Evolutionary conservation across 2,113 vertebrate species (phyloP).

Genomic region (Colinus virginianus): DNA sequence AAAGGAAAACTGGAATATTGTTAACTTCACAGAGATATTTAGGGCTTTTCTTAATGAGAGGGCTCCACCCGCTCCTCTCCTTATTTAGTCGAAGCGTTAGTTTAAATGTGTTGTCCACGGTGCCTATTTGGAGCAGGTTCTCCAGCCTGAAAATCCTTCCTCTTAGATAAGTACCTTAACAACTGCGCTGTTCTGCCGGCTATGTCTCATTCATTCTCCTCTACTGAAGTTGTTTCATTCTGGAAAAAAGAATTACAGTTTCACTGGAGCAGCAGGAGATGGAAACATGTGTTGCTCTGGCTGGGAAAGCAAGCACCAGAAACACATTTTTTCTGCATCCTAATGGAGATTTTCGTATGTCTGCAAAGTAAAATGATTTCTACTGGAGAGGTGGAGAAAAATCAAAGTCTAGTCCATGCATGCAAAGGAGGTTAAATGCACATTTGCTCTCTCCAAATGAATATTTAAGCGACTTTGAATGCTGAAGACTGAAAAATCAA

Average conservation of each 20-base stretch:
- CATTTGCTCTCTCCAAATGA: neutral
- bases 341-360: conserved; percentile 1
- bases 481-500: neutral
- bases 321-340: neutral
- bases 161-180: neutral
- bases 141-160: neutral
- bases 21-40: neutral
- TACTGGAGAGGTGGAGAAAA: conserved; percentile 22
- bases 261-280: neutral
- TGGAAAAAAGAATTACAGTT: neutral
- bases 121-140: neutral
- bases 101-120: neutral
- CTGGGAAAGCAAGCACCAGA: neutral
- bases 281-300: neutral
- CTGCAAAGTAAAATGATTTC: conserved; percentile 11
- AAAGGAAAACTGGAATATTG: neutral
- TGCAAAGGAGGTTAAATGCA: neutral
- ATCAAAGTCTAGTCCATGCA: neutral
- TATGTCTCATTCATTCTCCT: neutral
- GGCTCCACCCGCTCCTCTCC: neutral
- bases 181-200: neutral
- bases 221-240: neutral
- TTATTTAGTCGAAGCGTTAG: neutral
- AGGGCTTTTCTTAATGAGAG: neutral
- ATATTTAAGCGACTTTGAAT: neutral